Evolutionary conservation across 2,113 vertebrate species (phyloP).

Genomic region (Pseudorasbora parva): DNA sequence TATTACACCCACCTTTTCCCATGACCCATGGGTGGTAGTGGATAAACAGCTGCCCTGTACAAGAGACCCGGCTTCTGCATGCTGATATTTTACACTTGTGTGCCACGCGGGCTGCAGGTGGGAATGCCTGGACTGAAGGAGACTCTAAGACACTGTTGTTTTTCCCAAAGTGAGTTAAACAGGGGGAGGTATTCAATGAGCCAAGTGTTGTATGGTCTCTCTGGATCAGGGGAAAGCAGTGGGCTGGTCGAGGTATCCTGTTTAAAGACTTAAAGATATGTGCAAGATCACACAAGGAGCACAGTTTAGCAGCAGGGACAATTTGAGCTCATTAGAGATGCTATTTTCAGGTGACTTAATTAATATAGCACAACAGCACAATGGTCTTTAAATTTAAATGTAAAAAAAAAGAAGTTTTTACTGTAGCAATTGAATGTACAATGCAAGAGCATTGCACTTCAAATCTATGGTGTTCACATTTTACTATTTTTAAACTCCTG

Average conservation of each 20-base stretch:
- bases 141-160: constrained; percentile 65
- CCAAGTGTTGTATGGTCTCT: not conserved
- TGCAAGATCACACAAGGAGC: constrained; percentile 46
- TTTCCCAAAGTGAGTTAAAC: constrained; percentile 55
- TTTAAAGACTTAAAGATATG: constrained; percentile 58
- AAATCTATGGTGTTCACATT: not conserved
- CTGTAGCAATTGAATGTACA: not conserved
- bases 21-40: constrained; percentile 69
- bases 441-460: not conserved
- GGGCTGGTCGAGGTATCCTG: constrained; percentile 49
- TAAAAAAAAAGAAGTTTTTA: not conserved
- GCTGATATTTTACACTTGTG: constrained; percentile 75
- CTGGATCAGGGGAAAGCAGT: constrained; percentile 60
- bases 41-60: constrained; percentile 71
- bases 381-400: not conserved
- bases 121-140: constrained; percentile 66
- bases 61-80: constrained; percentile 54
- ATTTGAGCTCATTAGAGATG: constrained; percentile 26
- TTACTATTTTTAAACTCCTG: not conserved
- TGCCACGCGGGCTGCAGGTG: constrained; percentile 68
- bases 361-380: not conserved
- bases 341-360: not conserved
- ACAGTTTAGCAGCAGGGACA: constrained; percentile 57
- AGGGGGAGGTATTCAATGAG: constrained; percentile 67
- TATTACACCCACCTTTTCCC: constrained; percentile 68